Percentiles rank a stretch among this genome's conserved stretches.
phyloP scores from a whole-genome alignment of 2,888 invertebrate genomes.

The Oligia latruncula region DNA sequence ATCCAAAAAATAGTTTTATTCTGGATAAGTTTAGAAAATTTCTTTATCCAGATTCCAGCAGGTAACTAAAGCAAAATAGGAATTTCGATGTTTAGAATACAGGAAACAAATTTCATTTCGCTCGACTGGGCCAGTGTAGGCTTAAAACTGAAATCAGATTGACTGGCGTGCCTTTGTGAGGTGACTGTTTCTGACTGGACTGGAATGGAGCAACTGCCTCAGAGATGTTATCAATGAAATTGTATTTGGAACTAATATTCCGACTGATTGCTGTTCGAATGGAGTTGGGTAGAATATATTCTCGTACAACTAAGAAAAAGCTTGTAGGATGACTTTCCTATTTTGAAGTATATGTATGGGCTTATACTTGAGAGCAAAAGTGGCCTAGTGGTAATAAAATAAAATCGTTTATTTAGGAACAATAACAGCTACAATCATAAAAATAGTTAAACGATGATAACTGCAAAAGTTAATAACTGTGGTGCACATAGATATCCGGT shows the following conservation, averaged over 20 bases:
- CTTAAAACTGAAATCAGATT: constrained; percentile 48
- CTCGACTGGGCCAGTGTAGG: constrained; percentile 11
- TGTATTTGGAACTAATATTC: constrained; percentile 21
- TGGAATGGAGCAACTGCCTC: constrained; percentile 4
- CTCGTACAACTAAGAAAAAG: background rate
- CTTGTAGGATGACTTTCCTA: no score
- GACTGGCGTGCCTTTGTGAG: constrained; percentile 35
- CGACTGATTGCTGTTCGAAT: background rate
- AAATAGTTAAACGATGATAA: no score
- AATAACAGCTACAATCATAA: no score
- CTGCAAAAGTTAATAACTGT: no score
- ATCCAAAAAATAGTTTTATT: no score
- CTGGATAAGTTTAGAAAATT: background rate
- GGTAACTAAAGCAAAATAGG: background rate
- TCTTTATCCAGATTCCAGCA: background rate
- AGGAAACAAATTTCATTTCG: constrained; percentile 29
- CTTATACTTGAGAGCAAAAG: background rate
- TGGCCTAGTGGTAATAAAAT: no score
- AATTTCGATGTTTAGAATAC: constrained; percentile 8
- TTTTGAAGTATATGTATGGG: no score
- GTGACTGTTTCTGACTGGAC: constrained; percentile 19
- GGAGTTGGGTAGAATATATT: background rate
- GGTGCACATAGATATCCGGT: no score
- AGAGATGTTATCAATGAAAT: constrained; percentile 24
- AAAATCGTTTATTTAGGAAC: no score